Base-by-base conservation (phyloP, 1,140 invertebrate species). In the Ips typographus region DNA sequence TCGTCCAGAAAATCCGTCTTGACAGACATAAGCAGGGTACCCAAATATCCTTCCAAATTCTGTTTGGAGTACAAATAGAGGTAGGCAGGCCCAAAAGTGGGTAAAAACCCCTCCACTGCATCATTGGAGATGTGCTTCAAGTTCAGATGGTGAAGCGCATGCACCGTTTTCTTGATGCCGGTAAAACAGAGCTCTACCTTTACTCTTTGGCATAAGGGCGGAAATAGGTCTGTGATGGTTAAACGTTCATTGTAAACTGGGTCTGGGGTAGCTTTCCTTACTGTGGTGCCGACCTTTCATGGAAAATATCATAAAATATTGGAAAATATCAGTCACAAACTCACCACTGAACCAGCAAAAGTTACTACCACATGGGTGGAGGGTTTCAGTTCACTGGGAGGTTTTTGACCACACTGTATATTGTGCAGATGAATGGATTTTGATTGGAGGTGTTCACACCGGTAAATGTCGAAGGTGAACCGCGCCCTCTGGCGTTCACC, bases 1-100 rank as follows among this genome's bases (percentile, higher is more conserved):
- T 52, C 40, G 1, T 71, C 77, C 73, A 84, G 83, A 38, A 75
- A 80, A 75, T 86, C 84, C 0, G 86, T 86, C 75, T 82, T 84
- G 60, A 86, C 76, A 63, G 83, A 84, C 57, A 86, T 76, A 38
- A 87, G 79, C 7, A 86, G 80, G 70, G 80, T 88, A 61, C 83
- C 87, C 3, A 83, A 78, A 77, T 87, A 92, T 22, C 79, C 80
- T 68, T 84, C 81, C 3, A 84, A 82, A 68, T 83, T 80, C 36
- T 84, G 80, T 60, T 77, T 79, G 2, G 60, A 66, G 76, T 92
- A 93, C 43, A 92, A 81, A 75, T 91, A 87, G 22, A 93, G 74
- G 79, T 88, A 92, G 6, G 87, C 85, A 6, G 91, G 91, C 0
- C 91, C 91, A 79, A 89, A 90, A 1, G 88, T 88, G 1, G 91